A percentile compares a stretch with the other conserved stretches of the same genome.
phyloP scores from a whole-genome alignment of 1,140 invertebrate species.

The Kradibia gibbosae region DNA sequence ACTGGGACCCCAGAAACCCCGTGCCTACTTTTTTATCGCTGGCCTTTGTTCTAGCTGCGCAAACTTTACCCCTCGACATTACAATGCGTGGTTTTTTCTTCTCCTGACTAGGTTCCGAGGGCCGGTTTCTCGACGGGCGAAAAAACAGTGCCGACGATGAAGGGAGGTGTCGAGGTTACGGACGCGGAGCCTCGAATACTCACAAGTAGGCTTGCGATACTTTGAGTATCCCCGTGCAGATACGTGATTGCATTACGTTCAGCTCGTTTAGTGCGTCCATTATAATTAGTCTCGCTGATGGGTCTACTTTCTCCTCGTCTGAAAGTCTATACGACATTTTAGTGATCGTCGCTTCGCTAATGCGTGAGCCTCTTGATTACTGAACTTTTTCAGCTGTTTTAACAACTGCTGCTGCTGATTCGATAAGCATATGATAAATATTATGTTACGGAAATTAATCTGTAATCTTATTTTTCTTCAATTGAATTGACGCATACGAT shows the following conservation, averaged over 20 bases:
- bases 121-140: slow-evolving; percentile 45
- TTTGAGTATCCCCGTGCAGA: slow-evolving; percentile 3
- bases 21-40: slow-evolving; percentile 66
- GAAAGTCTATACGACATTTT: background rate
- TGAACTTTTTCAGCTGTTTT: background rate
- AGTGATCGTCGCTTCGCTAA: background rate
- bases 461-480: too few species aligned
- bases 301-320: slow-evolving; percentile 30
- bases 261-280: slow-evolving; percentile 48
- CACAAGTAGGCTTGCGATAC: background rate
- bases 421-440: too few species aligned
- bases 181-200: too few species aligned
- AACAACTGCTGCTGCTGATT: background rate
- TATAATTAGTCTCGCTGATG: slow-evolving; percentile 43
- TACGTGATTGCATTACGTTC: slow-evolving; percentile 46
- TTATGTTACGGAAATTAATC: too few species aligned
- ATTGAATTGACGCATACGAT: too few species aligned
- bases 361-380: background rate
- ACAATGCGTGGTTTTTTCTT: slow-evolving; percentile 70
- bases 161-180: background rate
- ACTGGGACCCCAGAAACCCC: slow-evolving; percentile 6
- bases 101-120: slow-evolving; percentile 57
- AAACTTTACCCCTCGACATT: slow-evolving; percentile 60
- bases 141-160: slow-evolving; percentile 29
- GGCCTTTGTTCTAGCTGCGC: slow-evolving; percentile 69